Conservation (phyloP, 2,888 invertebrate genomes). For the Eutolmus rufibarbis region DNA sequence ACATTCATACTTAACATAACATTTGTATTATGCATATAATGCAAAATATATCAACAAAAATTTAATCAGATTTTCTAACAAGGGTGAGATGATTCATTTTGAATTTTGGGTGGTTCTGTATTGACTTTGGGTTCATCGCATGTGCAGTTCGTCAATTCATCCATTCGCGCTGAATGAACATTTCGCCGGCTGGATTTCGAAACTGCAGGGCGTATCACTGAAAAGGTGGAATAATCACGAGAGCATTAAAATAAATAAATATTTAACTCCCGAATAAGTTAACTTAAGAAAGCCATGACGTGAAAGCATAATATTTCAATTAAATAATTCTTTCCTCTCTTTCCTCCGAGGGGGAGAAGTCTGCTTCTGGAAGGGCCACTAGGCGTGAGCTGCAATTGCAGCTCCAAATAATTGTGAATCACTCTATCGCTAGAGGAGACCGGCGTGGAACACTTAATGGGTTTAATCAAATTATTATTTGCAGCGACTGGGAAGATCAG, state of each 20-base stretch:
- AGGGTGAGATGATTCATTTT: neutral
- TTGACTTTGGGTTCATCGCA: neutral
- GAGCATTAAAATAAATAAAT: neutral
- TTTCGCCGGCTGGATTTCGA: neutral
- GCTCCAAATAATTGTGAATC: neutral
- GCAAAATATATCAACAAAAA: no score
- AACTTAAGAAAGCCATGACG: neutral
- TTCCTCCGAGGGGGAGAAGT: neutral
- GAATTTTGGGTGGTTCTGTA: neutral
- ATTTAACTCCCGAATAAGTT: neutral
- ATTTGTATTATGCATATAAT: no score
- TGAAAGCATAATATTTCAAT: neutral
- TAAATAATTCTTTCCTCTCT: neutral
- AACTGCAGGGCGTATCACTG: neutral
- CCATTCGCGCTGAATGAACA: neutral
- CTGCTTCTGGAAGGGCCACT: neutral
- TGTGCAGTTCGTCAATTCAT: neutral
- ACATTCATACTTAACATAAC: no score
- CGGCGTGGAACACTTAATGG: neutral
- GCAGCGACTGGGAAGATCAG: neutral
- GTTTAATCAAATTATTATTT: neutral
- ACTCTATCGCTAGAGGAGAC: neutral
- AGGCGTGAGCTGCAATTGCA: neutral
- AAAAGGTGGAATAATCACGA: neutral
- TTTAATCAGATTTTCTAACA: no score